Evolutionary conservation across 2,797 vertebrate species (phyloP).

Genomic region (Macropus fuliginosus): DNA sequence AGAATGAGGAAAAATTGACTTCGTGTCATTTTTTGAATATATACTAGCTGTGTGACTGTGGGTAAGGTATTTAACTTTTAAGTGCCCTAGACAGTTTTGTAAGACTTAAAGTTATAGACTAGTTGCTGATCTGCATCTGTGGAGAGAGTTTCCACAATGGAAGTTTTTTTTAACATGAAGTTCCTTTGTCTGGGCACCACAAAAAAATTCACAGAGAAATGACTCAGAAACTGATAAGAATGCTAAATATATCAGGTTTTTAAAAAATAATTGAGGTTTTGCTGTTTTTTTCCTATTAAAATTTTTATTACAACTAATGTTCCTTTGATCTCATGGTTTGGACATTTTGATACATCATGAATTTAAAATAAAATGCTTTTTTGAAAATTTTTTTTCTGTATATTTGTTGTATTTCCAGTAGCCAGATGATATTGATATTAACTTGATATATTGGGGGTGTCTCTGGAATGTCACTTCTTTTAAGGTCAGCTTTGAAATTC

Average conservation of each 20-base stretch:
- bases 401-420: conserved; percentile 37
- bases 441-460: background rate
- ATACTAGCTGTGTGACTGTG: background rate
- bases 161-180: background rate
- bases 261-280: background rate
- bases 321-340: background rate
- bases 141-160: background rate
- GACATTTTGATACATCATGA: background rate
- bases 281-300: background rate
- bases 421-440: background rate
- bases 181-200: background rate
- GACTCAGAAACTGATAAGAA: background rate
- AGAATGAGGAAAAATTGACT: background rate
- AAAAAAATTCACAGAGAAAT: background rate
- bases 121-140: background rate
- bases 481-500: conserved; percentile 43
- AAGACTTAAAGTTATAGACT: background rate
- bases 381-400: conserved; percentile 11
- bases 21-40: background rate
- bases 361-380: background rate
- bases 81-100: background rate
- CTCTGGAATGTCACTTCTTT: background rate
- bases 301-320: background rate
- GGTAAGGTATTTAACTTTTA: background rate
- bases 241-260: background rate